Evolutionary conservation across 2,888 invertebrate genomes (phyloP), one percentile per base, ranked within the genome.

Genomic region (Hyposoter didymator): DNA sequence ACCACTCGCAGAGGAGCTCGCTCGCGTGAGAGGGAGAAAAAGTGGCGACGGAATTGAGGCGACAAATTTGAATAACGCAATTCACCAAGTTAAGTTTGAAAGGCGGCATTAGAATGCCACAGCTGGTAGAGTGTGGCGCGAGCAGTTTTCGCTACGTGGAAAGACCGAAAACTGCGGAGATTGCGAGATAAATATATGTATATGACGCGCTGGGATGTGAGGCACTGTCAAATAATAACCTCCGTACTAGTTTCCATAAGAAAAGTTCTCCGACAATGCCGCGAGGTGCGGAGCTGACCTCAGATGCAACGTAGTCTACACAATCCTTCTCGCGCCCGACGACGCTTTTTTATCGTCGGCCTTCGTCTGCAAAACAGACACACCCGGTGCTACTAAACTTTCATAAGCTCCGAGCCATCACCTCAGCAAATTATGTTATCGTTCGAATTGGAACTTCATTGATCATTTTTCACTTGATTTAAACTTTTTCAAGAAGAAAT

Each of bases 1-100:
- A 4, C 59, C 59, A 28, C 55, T 55, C 43, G 35, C 35, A 4
- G 39, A 39, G 32, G 59, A 79, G 59, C 67, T 14, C 22, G 4
- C 43, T 19, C 22, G 2, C 19, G 39, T 28, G 19, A 73, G 39
- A 12, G 43, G 22, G 14, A 28, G 39, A 59, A 45, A 28, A 43
- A 74, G 59, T 55, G 49, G n/a, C 47, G 32, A n/a, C 28, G 73
- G 47, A 28, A 47, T 45, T 32, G 22, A n/a, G 72, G 86, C 72
- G 84, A 78, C 88, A 84, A 90, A 90, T 91, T 90, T 91, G 91
- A 92, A 92, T 92, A 91, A 91, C 90, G 89, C 91, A 87, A 91
- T 92, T 92, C 90, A 87, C 87, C 87, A 88, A 89, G 89, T 90
- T 89, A 88, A 91, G 90, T 90, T 91, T 84, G 85, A 89, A 90